Base-by-base conservation (phyloP, 1,140 invertebrate species). In the Leptinotarsa texana region DNA sequence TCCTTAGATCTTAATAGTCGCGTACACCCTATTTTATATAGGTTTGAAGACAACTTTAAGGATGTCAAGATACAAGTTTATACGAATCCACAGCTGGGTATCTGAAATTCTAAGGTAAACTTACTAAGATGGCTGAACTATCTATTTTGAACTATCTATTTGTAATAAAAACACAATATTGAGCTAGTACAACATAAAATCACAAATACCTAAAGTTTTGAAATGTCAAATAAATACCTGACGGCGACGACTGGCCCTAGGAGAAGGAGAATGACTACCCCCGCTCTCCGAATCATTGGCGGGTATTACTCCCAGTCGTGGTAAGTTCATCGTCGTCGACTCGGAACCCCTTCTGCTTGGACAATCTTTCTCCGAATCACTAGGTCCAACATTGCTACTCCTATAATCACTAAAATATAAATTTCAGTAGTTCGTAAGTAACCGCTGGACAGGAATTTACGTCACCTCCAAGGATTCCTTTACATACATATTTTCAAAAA, bases 361-460 rank as follows among this genome's bases (percentile, higher is more conserved):
- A 83, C 92, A 92, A 84, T 96, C 94, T 83, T 91, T 90, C 81
- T 96, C 94, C 74, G 94, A 95, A 86, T 96, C 95, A 84, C 94
- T 95, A 51, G 93, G 93, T 77, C 92, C 93, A 78, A 96, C 88
- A 82, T 93, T 95, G 86, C 93, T 94, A 89, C 94, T 95, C 86
- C 93, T 93, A 89, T 96, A 94, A 89, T 96, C 95, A 90, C 95
- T 96, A 89, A 57, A 57, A 57, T 42, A 42, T 42, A 11, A 42
- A 42, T 42, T 42, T 42, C 33, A 42, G 33, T 42, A 42, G 8
- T 42, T 42, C 33, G 33, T 42, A 42, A 42, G 33, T 42, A 42
- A 42, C 33, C 11, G 33, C 33, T 42, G 15, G 65, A 17, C 21
- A 66, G 22, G 15, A 21, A 66, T 27, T 66, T 11, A 24, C 22